Evolutionary conservation across 2,113 vertebrate species (phyloP), one percentile per base, ranked within the genome.

Genomic region (Oncorhynchus clarkii): DNA sequence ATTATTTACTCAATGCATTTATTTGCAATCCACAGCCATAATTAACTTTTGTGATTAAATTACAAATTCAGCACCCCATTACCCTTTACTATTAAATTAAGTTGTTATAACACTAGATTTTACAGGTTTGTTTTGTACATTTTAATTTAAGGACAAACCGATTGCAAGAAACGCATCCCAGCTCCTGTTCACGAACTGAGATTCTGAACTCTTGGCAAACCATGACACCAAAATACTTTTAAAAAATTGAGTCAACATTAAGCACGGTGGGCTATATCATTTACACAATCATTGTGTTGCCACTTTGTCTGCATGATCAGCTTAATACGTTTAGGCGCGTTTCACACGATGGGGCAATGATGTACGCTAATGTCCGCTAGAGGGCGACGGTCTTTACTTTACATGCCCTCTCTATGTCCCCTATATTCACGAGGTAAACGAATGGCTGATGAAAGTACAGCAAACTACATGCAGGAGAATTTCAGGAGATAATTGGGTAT

Each of bases 321-420:
- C 9, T 45, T 3, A 45, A 11, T 45, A 45, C 39, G 11, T 11
- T 45, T 11, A 45, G 39, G 39, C 39, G 39, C 39, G 39, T 24
- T 22, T 62, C 34, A 14, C 11, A 22, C 26, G 18, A 20, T 11
- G 22, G 45, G 4, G 2, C 9, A 24, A 49, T 64, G n/a, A 48
- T 9, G 18, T 48, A 74, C 79, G 85, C 16, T 14, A 45, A 62
- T 71, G 80, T 82, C 84, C 87, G 82, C 84, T 87, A 88, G 85
- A 85, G 72, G 85, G 75, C 82, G 80, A 80, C 76, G 74, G 34
- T 22, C 12, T 70, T 70, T 5, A 16, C 67, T 9, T 68, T 45
- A 18, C 29, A 34, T 12, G 8, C 8, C 9, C 39, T 20, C 59
- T 3, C 67, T 31, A 5, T 34, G 27, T 20, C 7, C 18, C 3